phyloP scores from a whole-genome alignment of 1,140 invertebrate genomes.

The Acromyrmex charruanus region DNA sequence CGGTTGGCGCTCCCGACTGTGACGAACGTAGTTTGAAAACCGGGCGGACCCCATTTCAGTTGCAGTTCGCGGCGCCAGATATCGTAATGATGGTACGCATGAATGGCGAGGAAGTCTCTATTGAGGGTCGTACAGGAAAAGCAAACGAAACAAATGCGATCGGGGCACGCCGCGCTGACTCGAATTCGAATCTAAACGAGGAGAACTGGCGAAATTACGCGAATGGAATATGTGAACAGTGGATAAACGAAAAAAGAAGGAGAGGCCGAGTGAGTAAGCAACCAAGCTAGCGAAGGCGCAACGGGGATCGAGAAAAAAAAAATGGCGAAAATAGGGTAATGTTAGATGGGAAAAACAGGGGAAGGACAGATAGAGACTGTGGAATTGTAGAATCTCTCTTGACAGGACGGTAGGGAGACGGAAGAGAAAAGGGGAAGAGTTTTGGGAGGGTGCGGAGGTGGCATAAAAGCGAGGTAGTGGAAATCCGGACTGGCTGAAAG shows the following conservation, averaged over 20 bases:
- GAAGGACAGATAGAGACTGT: constrained; percentile 6
- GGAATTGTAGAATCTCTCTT: constrained; percentile 32
- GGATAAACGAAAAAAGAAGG: constrained; percentile 3
- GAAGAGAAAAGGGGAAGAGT: constrained; percentile 57
- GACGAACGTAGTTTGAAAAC: constrained; percentile 72
- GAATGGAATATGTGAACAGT: neutral
- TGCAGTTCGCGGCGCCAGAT: constrained; percentile 66
- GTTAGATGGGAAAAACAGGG: constrained; percentile 19
- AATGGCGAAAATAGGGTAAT: constrained; percentile 42
- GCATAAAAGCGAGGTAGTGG: constrained; percentile 81
- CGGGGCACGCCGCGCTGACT: neutral
- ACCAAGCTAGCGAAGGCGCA: constrained; percentile 11
- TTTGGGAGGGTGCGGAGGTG: constrained; percentile 72
- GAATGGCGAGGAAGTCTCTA: constrained; percentile 68
- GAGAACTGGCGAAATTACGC: constrained; percentile 17
- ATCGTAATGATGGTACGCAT: constrained; percentile 75
- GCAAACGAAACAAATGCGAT: constrained; percentile 58
- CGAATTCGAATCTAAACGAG: constrained; percentile 5
- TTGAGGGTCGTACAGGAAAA: constrained; percentile 66
- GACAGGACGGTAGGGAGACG: constrained; percentile 29
- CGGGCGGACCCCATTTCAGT: constrained; percentile 59
- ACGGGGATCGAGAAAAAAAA: neutral
- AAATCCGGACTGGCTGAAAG: constrained; percentile 85
- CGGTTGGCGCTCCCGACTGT: constrained; percentile 44
- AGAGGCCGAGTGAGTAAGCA: neutral